These are phyloP conservation scores for Hyperoodon ampullatus DNA, from an alignment of 2,113 vertebrate genomes.

Conservation along the genomic window DNA sequence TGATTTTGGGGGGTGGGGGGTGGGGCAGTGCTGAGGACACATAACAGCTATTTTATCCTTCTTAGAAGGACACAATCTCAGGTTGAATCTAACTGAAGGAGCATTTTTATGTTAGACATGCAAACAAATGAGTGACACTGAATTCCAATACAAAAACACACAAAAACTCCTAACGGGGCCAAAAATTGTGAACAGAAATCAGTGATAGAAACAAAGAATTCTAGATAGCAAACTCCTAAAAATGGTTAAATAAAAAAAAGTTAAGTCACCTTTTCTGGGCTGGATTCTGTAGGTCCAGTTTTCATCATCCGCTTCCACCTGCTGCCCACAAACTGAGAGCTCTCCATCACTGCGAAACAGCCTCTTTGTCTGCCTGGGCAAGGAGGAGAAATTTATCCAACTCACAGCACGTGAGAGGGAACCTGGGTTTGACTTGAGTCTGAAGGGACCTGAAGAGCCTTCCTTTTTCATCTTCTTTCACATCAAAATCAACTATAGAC, in stretches of 20 bases:
- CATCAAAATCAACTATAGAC: constrained; percentile 59
- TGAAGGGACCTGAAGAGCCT: constrained; percentile 88
- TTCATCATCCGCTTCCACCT: constrained; percentile 87
- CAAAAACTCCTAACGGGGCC: not conserved
- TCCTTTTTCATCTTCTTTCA: constrained; percentile 92
- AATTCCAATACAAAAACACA: not conserved
- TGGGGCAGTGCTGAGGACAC: not conserved
- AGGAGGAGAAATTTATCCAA: constrained; percentile 95
- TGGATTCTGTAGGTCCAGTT: constrained; percentile 92
- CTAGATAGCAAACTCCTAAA: not conserved
- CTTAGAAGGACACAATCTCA: not conserved
- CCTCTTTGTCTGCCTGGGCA: constrained; percentile 92
- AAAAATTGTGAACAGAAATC: not conserved
- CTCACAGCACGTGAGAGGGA: constrained; percentile 93
- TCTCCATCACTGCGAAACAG: constrained; percentile 95
- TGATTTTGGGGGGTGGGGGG: fast-evolving
- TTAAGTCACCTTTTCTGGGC: constrained; percentile 91
- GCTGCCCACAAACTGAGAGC: constrained; percentile 85
- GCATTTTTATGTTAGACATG: not conserved
- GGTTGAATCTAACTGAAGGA: not conserved
- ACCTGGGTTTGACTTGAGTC: constrained; percentile 88
- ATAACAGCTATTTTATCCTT: not conserved
- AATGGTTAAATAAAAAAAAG: constrained; percentile 58
- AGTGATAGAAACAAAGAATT: constrained; percentile 16
- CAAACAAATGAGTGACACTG: not conserved